Evolutionary conservation across 2,888 invertebrate species (phyloP).

Genomic region (Orgyia antiqua): DNA sequence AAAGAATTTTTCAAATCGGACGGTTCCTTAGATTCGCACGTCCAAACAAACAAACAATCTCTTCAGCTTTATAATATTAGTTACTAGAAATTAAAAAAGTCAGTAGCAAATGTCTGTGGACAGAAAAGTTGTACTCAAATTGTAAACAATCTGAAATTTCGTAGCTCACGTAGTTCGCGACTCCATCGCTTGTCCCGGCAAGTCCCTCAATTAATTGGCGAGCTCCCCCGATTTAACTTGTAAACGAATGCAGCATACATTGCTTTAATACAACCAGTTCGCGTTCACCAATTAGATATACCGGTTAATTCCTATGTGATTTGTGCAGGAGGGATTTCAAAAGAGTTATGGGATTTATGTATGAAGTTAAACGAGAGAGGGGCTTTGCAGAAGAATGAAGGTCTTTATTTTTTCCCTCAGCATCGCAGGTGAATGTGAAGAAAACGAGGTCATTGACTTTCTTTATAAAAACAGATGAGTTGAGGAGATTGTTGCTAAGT

Average conservation of each 20-base stretch:
- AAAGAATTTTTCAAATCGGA: too few relatives aligned
- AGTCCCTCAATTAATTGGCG: slow-evolving; percentile 60
- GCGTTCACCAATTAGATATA: slow-evolving; percentile 24
- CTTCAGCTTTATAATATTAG: too few relatives aligned
- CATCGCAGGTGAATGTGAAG: not conserved
- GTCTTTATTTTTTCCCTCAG: not conserved
- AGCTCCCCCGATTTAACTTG: slow-evolving; percentile 62
- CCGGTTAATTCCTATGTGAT: slow-evolving; percentile 9
- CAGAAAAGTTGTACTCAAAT: too few relatives aligned
- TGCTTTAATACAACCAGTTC: slow-evolving; percentile 12
- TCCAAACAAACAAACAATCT: too few relatives aligned
- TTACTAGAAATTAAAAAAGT: too few relatives aligned
- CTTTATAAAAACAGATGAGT: too few relatives aligned
- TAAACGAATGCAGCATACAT: slow-evolving; percentile 49
- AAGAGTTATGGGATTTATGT: slow-evolving; percentile 7
- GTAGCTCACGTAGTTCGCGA: slow-evolving; percentile 20
- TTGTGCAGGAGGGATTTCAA: slow-evolving; percentile 6
- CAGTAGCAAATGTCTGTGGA: too few relatives aligned
- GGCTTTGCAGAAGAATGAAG: not conserved
- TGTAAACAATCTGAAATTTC: too few relatives aligned
- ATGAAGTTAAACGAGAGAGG: slow-evolving; percentile 2
- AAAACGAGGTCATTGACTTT: not conserved
- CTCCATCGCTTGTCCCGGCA: slow-evolving; percentile 49
- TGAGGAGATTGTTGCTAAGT: too few relatives aligned
- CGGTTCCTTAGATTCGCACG: too few relatives aligned